phyloP scores from a whole-genome alignment of 2,113 vertebrate species.

The Rhizomys pruinosus region DNA sequence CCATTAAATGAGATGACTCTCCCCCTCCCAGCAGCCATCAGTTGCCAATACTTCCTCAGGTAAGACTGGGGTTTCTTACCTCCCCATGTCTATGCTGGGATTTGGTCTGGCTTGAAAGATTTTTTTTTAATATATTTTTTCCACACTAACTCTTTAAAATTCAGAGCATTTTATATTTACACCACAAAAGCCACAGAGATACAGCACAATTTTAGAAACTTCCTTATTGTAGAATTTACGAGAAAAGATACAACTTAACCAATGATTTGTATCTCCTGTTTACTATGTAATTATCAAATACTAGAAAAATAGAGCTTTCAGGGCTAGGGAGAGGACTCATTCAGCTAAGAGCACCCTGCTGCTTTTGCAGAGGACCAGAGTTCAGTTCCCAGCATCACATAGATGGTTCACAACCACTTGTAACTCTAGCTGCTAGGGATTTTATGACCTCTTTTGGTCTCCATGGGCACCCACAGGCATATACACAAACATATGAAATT shows the following conservation, averaged over 20 bases:
- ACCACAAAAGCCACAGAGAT: background rate
- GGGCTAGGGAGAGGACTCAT: background rate
- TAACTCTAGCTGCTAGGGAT: background rate
- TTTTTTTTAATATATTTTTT: slow-evolving; percentile 21
- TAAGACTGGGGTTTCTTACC: too few relatives aligned
- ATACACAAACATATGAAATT: background rate
- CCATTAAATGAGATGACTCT: too few relatives aligned
- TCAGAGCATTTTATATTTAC: background rate
- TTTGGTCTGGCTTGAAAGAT: too few relatives aligned
- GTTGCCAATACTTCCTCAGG: too few relatives aligned
- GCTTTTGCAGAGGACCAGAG: background rate
- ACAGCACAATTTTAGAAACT: background rate
- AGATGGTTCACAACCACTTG: background rate
- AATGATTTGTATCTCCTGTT: background rate
- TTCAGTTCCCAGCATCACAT: background rate
- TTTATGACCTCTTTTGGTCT: background rate
- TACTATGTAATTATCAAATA: slow-evolving; percentile 18
- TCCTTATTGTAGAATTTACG: slow-evolving; percentile 34
- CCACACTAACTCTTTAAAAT: slow-evolving; percentile 36
- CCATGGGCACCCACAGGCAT: background rate
- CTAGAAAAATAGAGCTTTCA: background rate
- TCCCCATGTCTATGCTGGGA: too few relatives aligned
- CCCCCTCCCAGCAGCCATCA: too few relatives aligned
- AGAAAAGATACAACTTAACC: slow-evolving; percentile 42
- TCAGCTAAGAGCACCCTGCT: background rate